These are phyloP conservation scores for Hemibagrus guttatus DNA, from an alignment of 2,797 vertebrate genomes.

Conservation along the genomic window DNA sequence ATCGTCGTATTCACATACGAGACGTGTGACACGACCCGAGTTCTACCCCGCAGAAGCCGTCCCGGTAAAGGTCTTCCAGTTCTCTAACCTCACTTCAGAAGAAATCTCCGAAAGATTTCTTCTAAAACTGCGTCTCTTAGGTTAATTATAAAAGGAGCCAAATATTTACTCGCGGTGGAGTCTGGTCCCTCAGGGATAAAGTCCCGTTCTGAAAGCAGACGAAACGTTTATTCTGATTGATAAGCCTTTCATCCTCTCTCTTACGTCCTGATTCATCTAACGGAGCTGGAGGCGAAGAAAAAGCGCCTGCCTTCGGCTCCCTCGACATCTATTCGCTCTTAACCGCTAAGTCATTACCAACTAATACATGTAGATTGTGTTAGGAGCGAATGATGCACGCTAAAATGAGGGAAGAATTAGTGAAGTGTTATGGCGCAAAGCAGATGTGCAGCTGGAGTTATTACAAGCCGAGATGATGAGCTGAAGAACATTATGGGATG, in stretches of 20 bases:
- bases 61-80: neutral
- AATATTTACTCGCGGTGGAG: slow-evolving; percentile 23
- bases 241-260: slow-evolving; percentile 85
- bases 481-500: slow-evolving; percentile 76
- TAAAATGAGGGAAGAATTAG: slow-evolving; percentile 93
- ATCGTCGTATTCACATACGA: too few relatives aligned
- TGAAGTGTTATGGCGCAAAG: slow-evolving; percentile 95
- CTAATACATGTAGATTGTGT: slow-evolving; percentile 98
- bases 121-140: slow-evolving; percentile 3
- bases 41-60: neutral
- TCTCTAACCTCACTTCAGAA: neutral
- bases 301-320: slow-evolving; percentile 79
- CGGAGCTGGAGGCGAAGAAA: slow-evolving; percentile 83
- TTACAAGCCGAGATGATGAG: slow-evolving; percentile 94
- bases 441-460: slow-evolving; percentile 96
- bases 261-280: slow-evolving; percentile 89
- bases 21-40: too few relatives aligned
- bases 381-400: slow-evolving; percentile 90
- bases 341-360: slow-evolving; percentile 96
- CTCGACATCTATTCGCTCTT: slow-evolving; percentile 96
- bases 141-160: slow-evolving; percentile 25
- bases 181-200: slow-evolving; percentile 32
- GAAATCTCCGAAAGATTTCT: neutral
- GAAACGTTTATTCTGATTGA: slow-evolving; percentile 88
- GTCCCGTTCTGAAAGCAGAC: slow-evolving; percentile 82